Evolutionary conservation across 2,113 vertebrate genomes (phyloP).

Genomic region (Scopus umbretta): DNA sequence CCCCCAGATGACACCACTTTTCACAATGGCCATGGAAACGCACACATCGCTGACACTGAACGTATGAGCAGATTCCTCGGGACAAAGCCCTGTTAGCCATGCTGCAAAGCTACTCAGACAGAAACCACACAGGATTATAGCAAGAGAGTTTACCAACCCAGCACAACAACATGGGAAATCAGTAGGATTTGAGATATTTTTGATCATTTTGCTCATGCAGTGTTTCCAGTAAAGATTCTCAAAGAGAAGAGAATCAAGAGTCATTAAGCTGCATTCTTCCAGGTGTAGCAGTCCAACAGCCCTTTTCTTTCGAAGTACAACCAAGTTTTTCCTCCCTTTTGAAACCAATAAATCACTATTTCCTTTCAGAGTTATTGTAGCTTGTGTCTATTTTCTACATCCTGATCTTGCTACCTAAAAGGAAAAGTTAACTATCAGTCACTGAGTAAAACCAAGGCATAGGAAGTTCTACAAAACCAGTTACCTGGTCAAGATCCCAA

Average conservation of each 20-base stretch:
- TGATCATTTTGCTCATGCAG: background rate
- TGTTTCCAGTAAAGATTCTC: background rate
- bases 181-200: background rate
- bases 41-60: background rate
- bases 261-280: background rate
- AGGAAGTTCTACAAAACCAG: background rate
- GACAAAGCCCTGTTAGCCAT: background rate
- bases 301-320: background rate
- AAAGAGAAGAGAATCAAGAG: background rate
- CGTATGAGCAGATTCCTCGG: accelerated
- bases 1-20: background rate
- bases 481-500: background rate
- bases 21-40: background rate
- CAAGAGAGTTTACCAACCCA: background rate
- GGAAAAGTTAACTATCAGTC: background rate
- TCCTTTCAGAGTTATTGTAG: background rate
- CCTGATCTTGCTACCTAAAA: background rate
- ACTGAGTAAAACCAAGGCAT: background rate
- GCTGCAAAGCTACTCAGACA: background rate
- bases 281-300: background rate
- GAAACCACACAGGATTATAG: background rate
- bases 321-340: background rate
- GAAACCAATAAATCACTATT: background rate
- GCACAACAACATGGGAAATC: background rate
- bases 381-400: background rate